Conservation (phyloP, 2,113 vertebrate genomes). For the Nerophis lumbriciformis region DNA sequence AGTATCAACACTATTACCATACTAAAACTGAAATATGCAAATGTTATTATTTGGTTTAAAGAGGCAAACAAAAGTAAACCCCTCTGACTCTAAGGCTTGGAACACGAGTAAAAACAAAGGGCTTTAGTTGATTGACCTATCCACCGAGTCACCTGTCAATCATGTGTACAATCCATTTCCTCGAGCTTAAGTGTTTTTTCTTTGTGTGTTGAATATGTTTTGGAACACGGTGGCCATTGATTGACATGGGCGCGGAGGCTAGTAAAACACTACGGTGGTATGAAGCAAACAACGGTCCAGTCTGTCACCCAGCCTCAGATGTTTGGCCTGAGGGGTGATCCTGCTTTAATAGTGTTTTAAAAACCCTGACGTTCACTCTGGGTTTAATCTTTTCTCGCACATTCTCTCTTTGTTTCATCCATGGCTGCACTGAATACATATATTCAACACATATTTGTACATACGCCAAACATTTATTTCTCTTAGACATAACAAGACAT, state of each 20-base stretch:
- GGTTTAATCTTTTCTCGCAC: neutral
- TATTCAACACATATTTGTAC: neutral
- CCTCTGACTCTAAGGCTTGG: slow-evolving; percentile 32
- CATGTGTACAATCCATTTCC: slow-evolving; percentile 66
- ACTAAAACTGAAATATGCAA: slow-evolving; percentile 11
- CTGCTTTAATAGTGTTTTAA: slow-evolving; percentile 54
- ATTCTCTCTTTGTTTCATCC: neutral
- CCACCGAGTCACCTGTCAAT: slow-evolving; percentile 56
- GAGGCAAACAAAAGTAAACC: slow-evolving; percentile 26
- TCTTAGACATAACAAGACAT: too few relatives aligned
- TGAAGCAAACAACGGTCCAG: slow-evolving; percentile 69
- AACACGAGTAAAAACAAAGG: slow-evolving; percentile 47
- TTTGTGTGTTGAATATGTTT: slow-evolving; percentile 80
- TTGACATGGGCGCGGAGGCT: slow-evolving; percentile 75
- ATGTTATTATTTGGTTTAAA: neutral
- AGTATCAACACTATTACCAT: too few relatives aligned
- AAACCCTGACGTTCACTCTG: slow-evolving; percentile 48
- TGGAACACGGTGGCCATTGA: slow-evolving; percentile 74
- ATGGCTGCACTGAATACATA: neutral
- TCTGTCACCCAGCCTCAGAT: slow-evolving; percentile 75
- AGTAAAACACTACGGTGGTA: slow-evolving; percentile 76
- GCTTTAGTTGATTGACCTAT: slow-evolving; percentile 57
- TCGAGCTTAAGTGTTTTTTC: slow-evolving; percentile 76
- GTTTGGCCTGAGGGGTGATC: slow-evolving; percentile 68
- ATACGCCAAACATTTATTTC: neutral